Percentiles rank a stretch among this genome's conserved stretches.
phyloP scores from a whole-genome alignment of 2,113 vertebrate genomes.

The Misgurnus mizolepis region DNA sequence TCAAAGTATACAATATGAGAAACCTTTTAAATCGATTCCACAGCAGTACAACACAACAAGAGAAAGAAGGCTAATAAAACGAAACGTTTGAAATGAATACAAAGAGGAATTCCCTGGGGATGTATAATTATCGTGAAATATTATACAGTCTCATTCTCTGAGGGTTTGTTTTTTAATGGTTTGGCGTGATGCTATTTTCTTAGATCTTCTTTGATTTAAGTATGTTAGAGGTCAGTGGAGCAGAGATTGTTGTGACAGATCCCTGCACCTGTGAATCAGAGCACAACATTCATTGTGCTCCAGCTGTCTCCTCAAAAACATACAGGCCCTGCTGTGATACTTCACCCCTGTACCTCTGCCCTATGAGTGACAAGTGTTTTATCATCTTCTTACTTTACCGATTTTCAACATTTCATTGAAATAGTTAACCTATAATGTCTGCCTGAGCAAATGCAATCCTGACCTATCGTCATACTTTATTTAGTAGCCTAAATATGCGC shows the following conservation, averaged over 20 bases:
- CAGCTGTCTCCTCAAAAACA: constrained; percentile 46
- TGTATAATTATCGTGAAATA: too few relatives aligned
- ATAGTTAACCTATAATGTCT: too few relatives aligned
- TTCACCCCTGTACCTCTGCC: constrained; percentile 6
- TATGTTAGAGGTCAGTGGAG: constrained; percentile 37
- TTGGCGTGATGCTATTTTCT: constrained; percentile 5
- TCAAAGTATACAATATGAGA: constrained; percentile 53
- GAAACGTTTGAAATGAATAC: background rate
- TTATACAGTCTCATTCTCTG: too few relatives aligned
- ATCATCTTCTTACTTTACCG: too few relatives aligned
- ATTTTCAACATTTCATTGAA: too few relatives aligned
- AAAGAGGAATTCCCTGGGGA: background rate
- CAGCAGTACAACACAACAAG: background rate
- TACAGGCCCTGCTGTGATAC: constrained; percentile 29
- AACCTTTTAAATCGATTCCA: background rate
- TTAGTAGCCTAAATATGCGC: too few relatives aligned
- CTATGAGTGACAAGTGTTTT: background rate
- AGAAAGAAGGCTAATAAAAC: background rate
- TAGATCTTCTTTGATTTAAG: background rate
- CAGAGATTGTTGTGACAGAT: constrained; percentile 32
- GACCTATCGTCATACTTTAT: too few relatives aligned
- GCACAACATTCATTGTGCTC: background rate
- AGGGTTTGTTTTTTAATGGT: background rate
- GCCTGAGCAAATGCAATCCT: too few relatives aligned
- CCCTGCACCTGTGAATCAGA: constrained; percentile 40